phyloP scores from a whole-genome alignment of 2,113 vertebrate genomes.

The Percopsis transmontana region DNA sequence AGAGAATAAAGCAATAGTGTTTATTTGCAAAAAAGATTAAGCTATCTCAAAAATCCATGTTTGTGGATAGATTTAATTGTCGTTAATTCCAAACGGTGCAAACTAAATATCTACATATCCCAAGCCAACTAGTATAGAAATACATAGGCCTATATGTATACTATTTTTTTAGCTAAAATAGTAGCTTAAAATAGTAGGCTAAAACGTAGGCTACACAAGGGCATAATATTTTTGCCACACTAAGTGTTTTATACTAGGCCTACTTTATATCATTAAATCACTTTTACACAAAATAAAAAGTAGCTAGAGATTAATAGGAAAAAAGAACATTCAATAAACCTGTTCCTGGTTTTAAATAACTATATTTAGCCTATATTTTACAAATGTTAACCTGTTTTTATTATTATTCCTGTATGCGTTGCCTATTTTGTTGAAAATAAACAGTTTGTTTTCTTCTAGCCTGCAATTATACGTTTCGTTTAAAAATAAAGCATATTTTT shows the following conservation, averaged over 20 bases:
- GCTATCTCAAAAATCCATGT: neutral
- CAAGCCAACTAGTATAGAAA: neutral
- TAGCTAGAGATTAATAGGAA: conserved; percentile 3
- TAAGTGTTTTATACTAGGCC: neutral
- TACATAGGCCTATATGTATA: neutral
- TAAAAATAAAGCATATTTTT: too few relatives aligned
- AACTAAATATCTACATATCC: neutral
- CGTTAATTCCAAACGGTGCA: neutral
- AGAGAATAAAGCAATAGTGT: neutral
- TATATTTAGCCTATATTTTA: neutral
- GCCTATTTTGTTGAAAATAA: too few relatives aligned
- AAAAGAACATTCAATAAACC: neutral
- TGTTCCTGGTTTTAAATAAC: neutral
- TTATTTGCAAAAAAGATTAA: neutral
- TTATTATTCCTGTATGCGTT: neutral
- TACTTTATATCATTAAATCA: conserved; percentile 3
- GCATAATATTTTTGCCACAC: neutral
- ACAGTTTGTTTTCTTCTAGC: too few relatives aligned
- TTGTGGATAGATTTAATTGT: neutral
- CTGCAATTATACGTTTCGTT: too few relatives aligned
- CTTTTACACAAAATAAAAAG: conserved; percentile 17
- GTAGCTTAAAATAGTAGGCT: too few relatives aligned
- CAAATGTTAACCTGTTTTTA: neutral
- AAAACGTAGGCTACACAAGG: too few relatives aligned
- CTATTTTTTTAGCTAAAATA: too few relatives aligned